Base-by-base conservation (phyloP, 2,797 vertebrate species). In the Caiman crocodilus region DNA sequence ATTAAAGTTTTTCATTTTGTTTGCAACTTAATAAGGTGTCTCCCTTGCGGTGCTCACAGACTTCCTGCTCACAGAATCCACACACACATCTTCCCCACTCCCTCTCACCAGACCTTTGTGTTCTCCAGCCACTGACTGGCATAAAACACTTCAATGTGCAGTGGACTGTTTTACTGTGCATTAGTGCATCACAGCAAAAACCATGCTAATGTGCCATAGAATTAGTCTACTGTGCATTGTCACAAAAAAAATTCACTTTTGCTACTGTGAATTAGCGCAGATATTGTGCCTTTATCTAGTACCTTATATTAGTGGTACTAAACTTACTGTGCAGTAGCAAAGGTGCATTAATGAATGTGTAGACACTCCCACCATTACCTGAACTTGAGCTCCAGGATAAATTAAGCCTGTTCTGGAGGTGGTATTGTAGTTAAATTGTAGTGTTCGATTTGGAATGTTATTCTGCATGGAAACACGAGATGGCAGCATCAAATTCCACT, bases 401-500 rank as follows among this genome's bases (percentile, higher is more conserved):
- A 84, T 78, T 32, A 50, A 20, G 1, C 50, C 90, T 93, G 55
- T 80, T 92, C 61, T 81, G 21, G 74, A 79, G 5, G 55, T 9
- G 71, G 67, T 71, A 35, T 81, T 65, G 57, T 1, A 15, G 23
- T 83, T 28, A 4, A 20, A 57, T 32, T 13, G 21, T 32, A 61
- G 18, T 28, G 55, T 59, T 5, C 21, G 60, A 76, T 80, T 6
- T 1, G 56, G 28, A 21, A 59, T 57, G 58, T 57, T 80, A 32
- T 80, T 88, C 35, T 30, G 0, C 42, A 7, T 73, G 50, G 61
- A 81, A 93, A 81, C 95, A 69, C 90, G 79, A 96, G 96, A 85
- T 96, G 96, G 94, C 95, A 95, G 91, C 84, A 89, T 10, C 63
- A 90, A 83, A 69, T 79, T 35, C 89, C 77, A 18, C 3, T 88